A percentile compares a stretch with the other conserved stretches of the same genome.
These are phyloP conservation scores for Chinchilla lanigera DNA, from an alignment of 2,113 vertebrate species.

Conservation along the genomic window DNA sequence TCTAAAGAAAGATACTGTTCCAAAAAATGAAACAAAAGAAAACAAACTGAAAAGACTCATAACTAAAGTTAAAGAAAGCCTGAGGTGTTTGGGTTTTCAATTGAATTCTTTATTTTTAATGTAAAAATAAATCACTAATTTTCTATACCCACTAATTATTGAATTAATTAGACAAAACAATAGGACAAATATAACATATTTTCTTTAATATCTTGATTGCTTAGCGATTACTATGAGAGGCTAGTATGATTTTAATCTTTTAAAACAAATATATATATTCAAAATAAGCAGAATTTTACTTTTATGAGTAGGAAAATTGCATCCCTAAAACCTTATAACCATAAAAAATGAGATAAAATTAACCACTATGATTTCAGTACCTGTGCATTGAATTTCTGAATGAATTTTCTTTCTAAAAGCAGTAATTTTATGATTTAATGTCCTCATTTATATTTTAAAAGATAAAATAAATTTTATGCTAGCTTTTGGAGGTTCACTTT, in stretches of 20 bases:
- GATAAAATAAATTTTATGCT: background rate
- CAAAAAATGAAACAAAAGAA: background rate
- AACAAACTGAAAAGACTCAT: background rate
- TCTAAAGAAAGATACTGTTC: background rate
- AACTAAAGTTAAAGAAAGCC: background rate
- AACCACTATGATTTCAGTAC: background rate
- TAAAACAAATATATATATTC: background rate
- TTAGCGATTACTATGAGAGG: background rate
- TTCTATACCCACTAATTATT: background rate
- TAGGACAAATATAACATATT: no score
- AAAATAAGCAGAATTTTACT: background rate
- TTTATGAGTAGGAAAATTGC: background rate
- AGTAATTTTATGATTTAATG: background rate
- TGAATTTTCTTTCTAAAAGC: background rate
- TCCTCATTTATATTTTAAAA: background rate
- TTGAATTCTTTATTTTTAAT: background rate
- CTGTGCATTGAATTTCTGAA: background rate
- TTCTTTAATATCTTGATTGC: background rate
- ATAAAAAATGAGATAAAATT: background rate
- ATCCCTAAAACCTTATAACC: no score
- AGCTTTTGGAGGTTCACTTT: background rate
- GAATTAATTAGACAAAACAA: background rate
- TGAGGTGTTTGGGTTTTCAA: background rate
- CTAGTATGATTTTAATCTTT: background rate
- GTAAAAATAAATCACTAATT: background rate